phyloP scores from a whole-genome alignment of 2,888 invertebrate species.

The Caenorhabditis plicata region DNA sequence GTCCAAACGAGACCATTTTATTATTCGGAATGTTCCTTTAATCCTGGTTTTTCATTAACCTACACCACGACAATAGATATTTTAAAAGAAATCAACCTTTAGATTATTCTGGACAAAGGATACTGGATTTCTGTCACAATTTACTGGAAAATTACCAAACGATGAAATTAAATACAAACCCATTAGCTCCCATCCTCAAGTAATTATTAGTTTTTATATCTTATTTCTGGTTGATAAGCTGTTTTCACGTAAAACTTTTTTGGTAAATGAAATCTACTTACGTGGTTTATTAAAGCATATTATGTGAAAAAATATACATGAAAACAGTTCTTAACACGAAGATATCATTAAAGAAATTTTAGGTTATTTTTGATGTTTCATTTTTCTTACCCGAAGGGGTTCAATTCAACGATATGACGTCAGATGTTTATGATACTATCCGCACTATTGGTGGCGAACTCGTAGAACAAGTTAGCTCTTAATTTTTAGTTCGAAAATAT shows the following conservation, averaged over 20 bases:
- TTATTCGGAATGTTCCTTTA: too few species aligned
- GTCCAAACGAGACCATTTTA: too few species aligned
- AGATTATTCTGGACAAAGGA: constrained; percentile 93
- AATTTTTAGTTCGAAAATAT: too few species aligned
- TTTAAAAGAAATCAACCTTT: constrained; percentile 42
- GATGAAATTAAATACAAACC: constrained; percentile 61
- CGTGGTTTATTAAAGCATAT: too few species aligned
- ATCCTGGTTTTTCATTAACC: too few species aligned
- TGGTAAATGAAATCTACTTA: too few species aligned
- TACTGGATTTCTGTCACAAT: constrained; percentile 86
- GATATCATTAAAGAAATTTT: not conserved
- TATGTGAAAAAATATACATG: not conserved
- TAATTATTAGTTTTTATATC: not conserved
- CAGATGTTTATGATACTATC: constrained; percentile 80
- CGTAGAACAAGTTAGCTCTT: constrained; percentile 80
- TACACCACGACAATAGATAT: too few species aligned
- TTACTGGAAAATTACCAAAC: constrained; percentile 76
- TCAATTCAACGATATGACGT: constrained; percentile 53
- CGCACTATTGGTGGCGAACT: constrained; percentile 84
- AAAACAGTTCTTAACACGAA: not conserved
- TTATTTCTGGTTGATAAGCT: too few species aligned
- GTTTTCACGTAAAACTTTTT: too few species aligned
- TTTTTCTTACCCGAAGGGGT: constrained; percentile 82
- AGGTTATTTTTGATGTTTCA: constrained; percentile 76
- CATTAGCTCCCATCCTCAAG: constrained; percentile 62